Conservation (phyloP, 1,140 invertebrate genomes). For the Tigriopus japonicus region DNA sequence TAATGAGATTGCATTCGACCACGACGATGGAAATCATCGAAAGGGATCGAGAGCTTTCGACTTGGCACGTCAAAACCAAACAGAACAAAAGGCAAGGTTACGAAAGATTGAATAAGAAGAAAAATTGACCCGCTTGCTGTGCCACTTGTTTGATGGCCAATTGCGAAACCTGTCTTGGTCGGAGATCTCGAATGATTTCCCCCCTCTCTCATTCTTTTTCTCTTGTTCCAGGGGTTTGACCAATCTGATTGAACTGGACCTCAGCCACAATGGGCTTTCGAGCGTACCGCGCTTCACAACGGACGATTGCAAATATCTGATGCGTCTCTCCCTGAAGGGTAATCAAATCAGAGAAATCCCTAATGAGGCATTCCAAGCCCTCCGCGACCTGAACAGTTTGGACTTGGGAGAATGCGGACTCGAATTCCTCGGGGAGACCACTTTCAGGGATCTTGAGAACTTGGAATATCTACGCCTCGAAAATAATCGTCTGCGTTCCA, state of each 20-base stretch:
- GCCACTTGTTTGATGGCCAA: no score
- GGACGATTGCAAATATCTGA: conserved; percentile 5
- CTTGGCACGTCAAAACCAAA: no score
- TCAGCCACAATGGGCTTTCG: conserved; percentile 20
- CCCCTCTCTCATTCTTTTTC: background rate
- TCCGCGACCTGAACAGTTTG: conserved; percentile 19
- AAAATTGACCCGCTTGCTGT: no score
- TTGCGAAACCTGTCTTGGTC: no score
- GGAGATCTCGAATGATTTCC: no score
- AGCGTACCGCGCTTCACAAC: conserved; percentile 20
- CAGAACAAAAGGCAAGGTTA: no score
- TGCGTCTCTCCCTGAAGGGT: conserved; percentile 7
- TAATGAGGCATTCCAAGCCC: conserved; percentile 16
- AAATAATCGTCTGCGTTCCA: conserved; percentile 19
- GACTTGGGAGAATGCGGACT: conserved; percentile 21
- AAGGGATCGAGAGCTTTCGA: no score
- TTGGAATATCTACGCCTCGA: conserved; percentile 21
- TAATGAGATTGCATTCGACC: no score
- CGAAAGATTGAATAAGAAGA: no score
- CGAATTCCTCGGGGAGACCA: conserved; percentile 17
- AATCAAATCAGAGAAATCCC: conserved; percentile 7
- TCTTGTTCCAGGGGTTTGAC: conserved; percentile 19
- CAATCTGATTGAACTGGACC: conserved; percentile 23
- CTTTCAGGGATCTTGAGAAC: conserved; percentile 20
- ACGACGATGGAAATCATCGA: no score